phyloP scores from a whole-genome alignment of 1,140 invertebrate genomes.

The Diploscapter pachys region DNA sequence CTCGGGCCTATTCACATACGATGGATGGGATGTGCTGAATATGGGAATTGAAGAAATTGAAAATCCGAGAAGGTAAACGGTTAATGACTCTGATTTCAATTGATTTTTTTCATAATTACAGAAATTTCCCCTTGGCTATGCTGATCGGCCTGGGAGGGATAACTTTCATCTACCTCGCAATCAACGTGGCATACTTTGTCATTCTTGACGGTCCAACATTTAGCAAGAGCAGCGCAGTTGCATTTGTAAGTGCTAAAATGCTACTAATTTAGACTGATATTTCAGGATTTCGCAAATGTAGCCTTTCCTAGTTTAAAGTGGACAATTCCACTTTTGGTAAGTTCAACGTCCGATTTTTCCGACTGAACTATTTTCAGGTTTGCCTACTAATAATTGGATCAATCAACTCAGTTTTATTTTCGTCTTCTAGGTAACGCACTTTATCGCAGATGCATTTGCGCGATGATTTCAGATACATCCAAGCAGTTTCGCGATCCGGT shows the following conservation, averaged over 20 bases:
- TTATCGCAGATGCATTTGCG: too few relatives aligned
- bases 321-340: slow-evolving; percentile 33
- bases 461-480: slow-evolving; percentile 7
- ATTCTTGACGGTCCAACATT: slow-evolving; percentile 43
- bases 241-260: slow-evolving; percentile 29
- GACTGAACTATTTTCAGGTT: too few relatives aligned
- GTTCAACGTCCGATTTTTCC: too few relatives aligned
- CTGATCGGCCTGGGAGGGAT: slow-evolving; percentile 44
- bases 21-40: slow-evolving; percentile 55
- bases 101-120: slow-evolving; percentile 12
- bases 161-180: slow-evolving; percentile 42
- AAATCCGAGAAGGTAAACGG: slow-evolving; percentile 40
- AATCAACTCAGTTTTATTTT: slow-evolving; percentile 15
- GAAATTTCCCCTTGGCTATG: slow-evolving; percentile 45
- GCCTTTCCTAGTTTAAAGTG: slow-evolving; percentile 9
- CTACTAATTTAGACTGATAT: not conserved
- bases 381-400: slow-evolving; percentile 37
- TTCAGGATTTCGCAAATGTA: slow-evolving; percentile 27
- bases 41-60: slow-evolving; percentile 47
- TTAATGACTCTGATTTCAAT: too few relatives aligned
- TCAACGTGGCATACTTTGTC: slow-evolving; percentile 48
- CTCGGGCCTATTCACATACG: slow-evolving; percentile 43
- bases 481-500: slow-evolving; percentile 21
- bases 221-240: slow-evolving; percentile 36
- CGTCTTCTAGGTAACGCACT: too few relatives aligned